Evolutionary conservation across 2,888 invertebrate species (phyloP).

Genomic region (Eupithecia subumbrata): DNA sequence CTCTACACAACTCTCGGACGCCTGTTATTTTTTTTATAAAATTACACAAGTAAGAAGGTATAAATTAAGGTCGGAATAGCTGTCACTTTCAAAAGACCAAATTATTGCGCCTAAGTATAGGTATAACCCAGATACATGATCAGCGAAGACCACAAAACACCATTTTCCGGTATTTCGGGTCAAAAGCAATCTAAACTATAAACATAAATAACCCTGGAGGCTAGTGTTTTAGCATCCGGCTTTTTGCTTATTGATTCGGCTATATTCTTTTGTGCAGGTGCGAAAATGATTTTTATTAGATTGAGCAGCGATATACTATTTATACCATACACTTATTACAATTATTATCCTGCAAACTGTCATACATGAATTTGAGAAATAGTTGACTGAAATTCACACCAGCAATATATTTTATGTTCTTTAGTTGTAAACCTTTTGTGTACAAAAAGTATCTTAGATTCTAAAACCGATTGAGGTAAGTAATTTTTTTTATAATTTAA

Average conservation of each 20-base stretch:
- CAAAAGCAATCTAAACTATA: conserved; percentile 49
- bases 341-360: too few species aligned
- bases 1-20: neutral
- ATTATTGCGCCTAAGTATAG: conserved; percentile 25
- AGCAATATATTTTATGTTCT: neutral
- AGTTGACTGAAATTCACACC: neutral
- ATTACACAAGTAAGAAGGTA: neutral
- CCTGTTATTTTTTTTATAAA: neutral
- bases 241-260: conserved; percentile 3
- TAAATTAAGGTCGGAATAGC: neutral
- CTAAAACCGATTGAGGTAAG: neutral
- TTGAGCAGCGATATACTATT: too few species aligned
- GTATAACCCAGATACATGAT: conserved; percentile 31
- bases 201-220: conserved; percentile 39
- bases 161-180: conserved; percentile 48
- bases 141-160: conserved; percentile 39
- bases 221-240: conserved; percentile 18
- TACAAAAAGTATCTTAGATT: neutral
- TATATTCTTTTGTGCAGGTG: neutral
- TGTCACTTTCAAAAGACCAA: conserved; percentile 12
- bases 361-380: neutral
- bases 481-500: too few species aligned
- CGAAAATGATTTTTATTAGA: too few species aligned
- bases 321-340: neutral
- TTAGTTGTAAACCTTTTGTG: too few species aligned